Percentiles rank a stretch among this genome's conserved stretches.
Conservation (phyloP, 53 echinoderm and acorn worm species). For the Crossaster papposus region DNA sequence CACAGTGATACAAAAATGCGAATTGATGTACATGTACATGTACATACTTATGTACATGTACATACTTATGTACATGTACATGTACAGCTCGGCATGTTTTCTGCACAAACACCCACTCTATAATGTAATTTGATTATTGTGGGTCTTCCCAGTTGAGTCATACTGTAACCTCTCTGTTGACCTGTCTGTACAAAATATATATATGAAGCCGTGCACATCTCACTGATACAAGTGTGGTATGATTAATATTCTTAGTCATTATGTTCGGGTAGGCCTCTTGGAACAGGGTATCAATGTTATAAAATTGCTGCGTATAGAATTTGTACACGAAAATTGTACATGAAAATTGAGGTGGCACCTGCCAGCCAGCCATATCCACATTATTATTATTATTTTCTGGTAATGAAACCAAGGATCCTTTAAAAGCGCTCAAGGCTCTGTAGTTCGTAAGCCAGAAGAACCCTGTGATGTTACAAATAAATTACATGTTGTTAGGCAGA, state of each 20-base stretch:
- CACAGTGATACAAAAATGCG: too few relatives aligned
- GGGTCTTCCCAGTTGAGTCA: constrained; percentile 21
- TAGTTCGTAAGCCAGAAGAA: too few relatives aligned
- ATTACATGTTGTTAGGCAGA: too few relatives aligned
- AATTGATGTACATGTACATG: neutral
- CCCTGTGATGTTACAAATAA: too few relatives aligned
- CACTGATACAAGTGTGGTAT: neutral
- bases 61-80: neutral
- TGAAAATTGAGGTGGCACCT: neutral
- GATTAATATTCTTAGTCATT: neutral
- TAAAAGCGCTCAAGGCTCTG: too few relatives aligned
- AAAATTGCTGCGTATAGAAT: neutral
- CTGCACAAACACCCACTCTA: neutral
- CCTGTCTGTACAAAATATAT: neutral
- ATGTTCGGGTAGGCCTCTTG: neutral
- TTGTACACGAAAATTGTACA: neutral
- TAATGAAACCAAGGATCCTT: too few relatives aligned
- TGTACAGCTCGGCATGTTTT: neutral
- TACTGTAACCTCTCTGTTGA: neutral
- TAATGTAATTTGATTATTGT: constrained; percentile 11
- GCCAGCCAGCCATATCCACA: neutral
- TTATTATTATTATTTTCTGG: too few relatives aligned
- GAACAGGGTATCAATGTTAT: too few relatives aligned
- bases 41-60: constrained; percentile 1
- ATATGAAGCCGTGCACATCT: neutral